Base-by-base conservation (phyloP, 2,113 vertebrate genomes). In the Tautogolabrus adspersus region DNA sequence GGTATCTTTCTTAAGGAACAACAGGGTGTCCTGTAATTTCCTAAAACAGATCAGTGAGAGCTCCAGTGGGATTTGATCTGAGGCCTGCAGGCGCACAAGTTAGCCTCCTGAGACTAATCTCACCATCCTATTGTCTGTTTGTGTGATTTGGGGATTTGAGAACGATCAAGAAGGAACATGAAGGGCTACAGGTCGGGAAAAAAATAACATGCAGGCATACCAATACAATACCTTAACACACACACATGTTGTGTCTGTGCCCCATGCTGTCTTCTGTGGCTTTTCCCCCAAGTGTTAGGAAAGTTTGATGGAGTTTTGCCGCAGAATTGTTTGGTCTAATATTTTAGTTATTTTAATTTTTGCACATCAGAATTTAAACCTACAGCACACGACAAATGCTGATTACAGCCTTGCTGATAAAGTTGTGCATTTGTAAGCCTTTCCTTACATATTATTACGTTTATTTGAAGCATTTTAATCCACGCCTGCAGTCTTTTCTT, bases 41-140 rank as follows among this genome's bases (percentile, higher is more conserved):
- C 61, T 52, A 6, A 49, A 46, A 58, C 21, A 42, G 18, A 68
- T 71, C 30, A 68, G 58, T 18, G 59, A 79, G 52, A 77, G 58
- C 68, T 70, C 46, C 37, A 65, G 54, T 18, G 54, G 54, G 26
- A 66, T 87, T 81, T 37, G 37, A 83, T 77, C 62, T 37, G 49
- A 67, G 46, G n/a, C 52, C 83, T 55, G 72, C 74, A 65, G 77
- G 19, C 44, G 47, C 40, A 47, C 57, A 40, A 56, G 54, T 64
- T 49, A 8, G 67, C n/a, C 72, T 80, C 63, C 40, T 84, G 0
- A 66, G 61, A 74, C 40, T 59, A 72, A 76, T 62, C 18, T 10
- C 68, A 61, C 60, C 18, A 16, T 22, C 67, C 23, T 13, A 5
- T 34, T 21, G 9, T 40, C 60, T 49, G 26, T 42, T 18, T 30